These are phyloP conservation scores for Hyposoter dolosus DNA, from an alignment of 2,888 invertebrate genomes.

Conservation along the genomic window DNA sequence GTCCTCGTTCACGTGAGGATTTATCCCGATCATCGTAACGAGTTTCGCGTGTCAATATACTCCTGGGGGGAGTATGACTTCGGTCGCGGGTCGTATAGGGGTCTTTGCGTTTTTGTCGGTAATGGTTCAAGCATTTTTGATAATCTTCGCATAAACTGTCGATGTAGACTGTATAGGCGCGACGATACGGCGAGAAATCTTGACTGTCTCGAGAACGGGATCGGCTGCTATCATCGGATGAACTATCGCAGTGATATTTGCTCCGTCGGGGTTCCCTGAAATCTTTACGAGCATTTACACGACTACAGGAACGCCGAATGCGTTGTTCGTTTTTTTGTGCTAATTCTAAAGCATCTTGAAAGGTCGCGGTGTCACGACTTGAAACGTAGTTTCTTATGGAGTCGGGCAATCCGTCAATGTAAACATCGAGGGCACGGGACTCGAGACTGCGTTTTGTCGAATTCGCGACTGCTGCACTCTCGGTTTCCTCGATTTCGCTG, in stretches of 20 bases:
- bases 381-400: no score
- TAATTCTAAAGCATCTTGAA: no score
- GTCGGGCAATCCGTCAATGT: no score
- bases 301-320: neutral
- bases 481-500: no score
- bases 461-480: no score
- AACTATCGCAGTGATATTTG: neutral
- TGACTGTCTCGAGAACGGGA: neutral
- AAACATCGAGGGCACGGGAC: no score
- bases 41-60: neutral
- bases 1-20: neutral
- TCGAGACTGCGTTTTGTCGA: no score
- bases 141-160: neutral
- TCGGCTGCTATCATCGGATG: neutral
- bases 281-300: neutral
- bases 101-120: neutral
- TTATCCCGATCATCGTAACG: neutral
- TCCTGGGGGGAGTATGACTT: neutral
- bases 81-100: neutral
- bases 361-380: no score
- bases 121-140: neutral
- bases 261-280: neutral
- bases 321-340: neutral
- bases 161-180: neutral
- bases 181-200: conserved; percentile 3